Base-by-base conservation (phyloP, 2,113 vertebrate genomes). In the Mormyrus iriodes region DNA sequence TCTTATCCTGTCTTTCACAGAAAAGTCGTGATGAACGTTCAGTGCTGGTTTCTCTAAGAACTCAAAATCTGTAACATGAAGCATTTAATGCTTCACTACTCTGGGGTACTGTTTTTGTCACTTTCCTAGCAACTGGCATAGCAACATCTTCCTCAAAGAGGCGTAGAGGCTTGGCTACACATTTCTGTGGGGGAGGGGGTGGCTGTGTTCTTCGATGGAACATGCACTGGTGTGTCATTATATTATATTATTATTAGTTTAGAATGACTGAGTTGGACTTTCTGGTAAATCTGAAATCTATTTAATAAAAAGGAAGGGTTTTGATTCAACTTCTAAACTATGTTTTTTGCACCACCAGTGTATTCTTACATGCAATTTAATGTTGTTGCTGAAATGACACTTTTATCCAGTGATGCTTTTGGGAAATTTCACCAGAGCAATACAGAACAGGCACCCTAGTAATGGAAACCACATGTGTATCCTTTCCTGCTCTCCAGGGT, bases 41-140 rank as follows among this genome's bases (percentile, higher is more conserved):
- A 44, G 42, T 35, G 39, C 76, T 48, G 42, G 17, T 84, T 84
- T 84, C 82, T 39, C 82, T 48, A 48, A 86, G 39, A 85, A 46
- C 85, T 52, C 44, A 31, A 52, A 31, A 51, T 53, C 49, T 86
- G 31, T 35, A 86, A 86, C 49, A 39, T 86, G 42, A 53, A 52
- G 49, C 85, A 52, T 51, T 86, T 31, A 86, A 53, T 53, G 85
- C 48, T 52, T 51, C 49, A 52, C 3, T 53, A 86, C 85, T 53
- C n/a, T 35, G 49, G 3, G 42, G 12, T 52, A 86, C 48, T 82
- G 76, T 42, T 82, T 86, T 86, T 86, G 85, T 86, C 49, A 86
- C 85, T 53, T 86, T 49, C 85, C 85, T 86, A 86, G 85, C 85
- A 86, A 86, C 85, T 52, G 85, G 49, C 85, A 53, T 86, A 86